phyloP scores from a whole-genome alignment of 1,140 invertebrate genomes.

The Heliconius eleuchia region DNA sequence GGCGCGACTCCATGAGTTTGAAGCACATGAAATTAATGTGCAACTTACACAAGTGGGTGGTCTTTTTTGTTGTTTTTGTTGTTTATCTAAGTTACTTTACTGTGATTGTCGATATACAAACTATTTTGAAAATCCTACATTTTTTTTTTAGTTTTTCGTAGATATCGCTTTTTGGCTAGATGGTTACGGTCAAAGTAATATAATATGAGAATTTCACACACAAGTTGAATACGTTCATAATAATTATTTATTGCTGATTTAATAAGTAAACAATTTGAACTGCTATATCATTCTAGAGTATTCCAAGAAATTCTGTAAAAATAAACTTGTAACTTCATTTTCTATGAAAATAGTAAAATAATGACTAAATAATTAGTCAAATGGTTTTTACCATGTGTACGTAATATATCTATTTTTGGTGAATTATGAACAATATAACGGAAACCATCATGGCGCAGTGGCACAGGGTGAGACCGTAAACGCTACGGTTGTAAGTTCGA shows the following conservation, averaged over 20 bases:
- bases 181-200: too few relatives aligned
- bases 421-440: neutral
- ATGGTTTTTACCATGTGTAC: neutral
- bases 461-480: neutral
- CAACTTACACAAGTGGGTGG: slow-evolving; percentile 74
- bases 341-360: neutral
- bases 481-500: neutral
- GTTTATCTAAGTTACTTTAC: neutral
- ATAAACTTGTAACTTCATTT: neutral
- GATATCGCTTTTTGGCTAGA: too few relatives aligned
- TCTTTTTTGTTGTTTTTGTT: neutral
- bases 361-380: neutral
- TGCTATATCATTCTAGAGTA: neutral
- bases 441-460: too few relatives aligned
- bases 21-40: slow-evolving; percentile 84
- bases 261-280: too few relatives aligned
- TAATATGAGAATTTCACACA: too few relatives aligned
- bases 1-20: slow-evolving; percentile 85
- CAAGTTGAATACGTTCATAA: too few relatives aligned
- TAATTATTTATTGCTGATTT: too few relatives aligned
- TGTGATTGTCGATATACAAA: too few relatives aligned
- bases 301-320: neutral
- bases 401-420: neutral
- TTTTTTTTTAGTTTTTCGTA: too few relatives aligned
- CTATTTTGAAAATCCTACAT: too few relatives aligned